A percentile compares a stretch with the other conserved stretches of the same genome.
Evolutionary conservation across 2,113 vertebrate species (phyloP).

Genomic region (Thomomys bottae): DNA sequence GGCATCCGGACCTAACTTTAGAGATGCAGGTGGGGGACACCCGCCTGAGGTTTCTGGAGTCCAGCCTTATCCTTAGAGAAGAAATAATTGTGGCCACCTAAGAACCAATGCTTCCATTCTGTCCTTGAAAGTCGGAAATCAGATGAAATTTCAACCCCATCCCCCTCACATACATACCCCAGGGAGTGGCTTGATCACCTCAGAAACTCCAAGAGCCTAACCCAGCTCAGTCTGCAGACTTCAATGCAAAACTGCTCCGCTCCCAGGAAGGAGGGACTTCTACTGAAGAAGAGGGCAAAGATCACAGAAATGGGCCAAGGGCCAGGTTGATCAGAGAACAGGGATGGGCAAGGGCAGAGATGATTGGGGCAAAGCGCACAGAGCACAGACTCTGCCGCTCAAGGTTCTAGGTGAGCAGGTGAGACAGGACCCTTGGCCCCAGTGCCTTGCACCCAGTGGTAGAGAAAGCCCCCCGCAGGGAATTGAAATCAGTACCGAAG

Average conservation of each 20-base stretch:
- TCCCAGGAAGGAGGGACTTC: slow-evolving; percentile 33
- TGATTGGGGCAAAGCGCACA: neutral
- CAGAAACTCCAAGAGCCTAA: neutral
- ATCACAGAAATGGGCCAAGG: slow-evolving; percentile 66
- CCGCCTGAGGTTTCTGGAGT: neutral
- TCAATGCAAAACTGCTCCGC: slow-evolving; percentile 44
- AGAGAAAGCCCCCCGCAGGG: slow-evolving; percentile 20
- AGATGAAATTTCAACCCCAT: neutral
- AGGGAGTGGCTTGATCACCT: neutral
- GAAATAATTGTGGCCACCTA: neutral
- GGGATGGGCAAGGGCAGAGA: slow-evolving; percentile 36
- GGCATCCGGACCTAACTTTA: neutral
- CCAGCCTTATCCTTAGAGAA: neutral
- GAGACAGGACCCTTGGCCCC: neutral
- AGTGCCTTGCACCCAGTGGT: neutral
- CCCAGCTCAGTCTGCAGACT: slow-evolving; percentile 38
- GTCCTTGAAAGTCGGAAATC: neutral
- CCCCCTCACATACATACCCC: neutral
- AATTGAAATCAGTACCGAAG: slow-evolving; percentile 63
- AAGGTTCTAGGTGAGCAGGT: neutral
- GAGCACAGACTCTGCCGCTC: neutral
- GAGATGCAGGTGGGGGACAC: too few relatives aligned
- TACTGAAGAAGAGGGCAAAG: slow-evolving; percentile 52
- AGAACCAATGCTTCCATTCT: neutral
- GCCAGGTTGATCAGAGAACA: slow-evolving; percentile 62